These are phyloP conservation scores for Phalacrocorax brasilianus DNA, from an alignment of 2,113 vertebrate species.

Conservation along the genomic window DNA sequence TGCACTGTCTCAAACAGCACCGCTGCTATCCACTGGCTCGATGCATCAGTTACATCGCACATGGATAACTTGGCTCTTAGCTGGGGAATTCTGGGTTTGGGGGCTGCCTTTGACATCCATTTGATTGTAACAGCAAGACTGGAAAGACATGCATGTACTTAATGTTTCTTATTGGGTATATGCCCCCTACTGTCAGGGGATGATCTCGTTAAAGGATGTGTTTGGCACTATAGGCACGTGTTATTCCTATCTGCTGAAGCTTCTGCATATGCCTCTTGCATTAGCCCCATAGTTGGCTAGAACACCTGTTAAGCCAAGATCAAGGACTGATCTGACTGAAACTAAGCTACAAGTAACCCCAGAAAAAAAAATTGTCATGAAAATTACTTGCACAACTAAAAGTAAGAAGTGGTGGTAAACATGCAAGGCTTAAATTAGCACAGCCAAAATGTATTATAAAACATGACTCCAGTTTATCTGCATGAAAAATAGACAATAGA, in stretches of 20 bases:
- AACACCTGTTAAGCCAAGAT: neutral
- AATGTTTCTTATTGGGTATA: neutral
- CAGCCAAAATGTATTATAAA: neutral
- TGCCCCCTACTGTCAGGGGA: neutral
- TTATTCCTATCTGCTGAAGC: neutral
- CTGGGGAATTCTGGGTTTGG: neutral
- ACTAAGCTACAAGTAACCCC: neutral
- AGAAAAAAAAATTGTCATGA: neutral
- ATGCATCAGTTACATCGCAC: neutral
- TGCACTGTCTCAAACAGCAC: neutral
- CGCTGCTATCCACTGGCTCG: neutral
- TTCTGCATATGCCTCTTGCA: neutral
- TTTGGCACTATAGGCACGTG: neutral
- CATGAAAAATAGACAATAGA: neutral
- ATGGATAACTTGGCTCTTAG: neutral
- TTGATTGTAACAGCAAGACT: neutral
- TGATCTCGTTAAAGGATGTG: neutral
- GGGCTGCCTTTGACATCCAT: neutral
- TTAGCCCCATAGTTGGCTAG: neutral
- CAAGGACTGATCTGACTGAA: neutral
- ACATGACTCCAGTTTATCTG: neutral
- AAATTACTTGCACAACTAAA: neutral
- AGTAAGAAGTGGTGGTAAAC: neutral
- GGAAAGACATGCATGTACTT: accelerated
- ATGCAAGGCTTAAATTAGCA: neutral